phyloP scores from a whole-genome alignment of 2,888 invertebrate genomes.

The Tiliacea citrago region DNA sequence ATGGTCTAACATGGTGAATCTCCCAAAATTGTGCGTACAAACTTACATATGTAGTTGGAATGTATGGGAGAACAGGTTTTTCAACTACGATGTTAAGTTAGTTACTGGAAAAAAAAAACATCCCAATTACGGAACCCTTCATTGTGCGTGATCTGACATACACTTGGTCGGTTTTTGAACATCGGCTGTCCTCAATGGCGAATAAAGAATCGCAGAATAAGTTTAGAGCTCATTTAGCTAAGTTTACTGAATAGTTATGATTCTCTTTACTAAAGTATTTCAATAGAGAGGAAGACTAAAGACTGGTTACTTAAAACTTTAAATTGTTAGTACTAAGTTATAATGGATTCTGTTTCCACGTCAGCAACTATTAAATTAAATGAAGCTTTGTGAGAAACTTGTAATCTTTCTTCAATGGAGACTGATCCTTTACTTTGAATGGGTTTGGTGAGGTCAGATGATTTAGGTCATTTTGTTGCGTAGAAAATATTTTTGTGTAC shows the following conservation, averaged over 20 bases:
- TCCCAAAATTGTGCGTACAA: too few relatives aligned
- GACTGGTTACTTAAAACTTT: constrained; percentile 48
- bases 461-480: constrained; percentile 58
- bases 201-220: neutral
- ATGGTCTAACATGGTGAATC: too few relatives aligned
- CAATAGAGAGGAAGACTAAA: constrained; percentile 40
- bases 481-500: constrained; percentile 13
- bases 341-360: constrained; percentile 61
- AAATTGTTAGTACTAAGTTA: constrained; percentile 56
- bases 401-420: constrained; percentile 46
- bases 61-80: too few relatives aligned
- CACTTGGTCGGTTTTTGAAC: too few relatives aligned
- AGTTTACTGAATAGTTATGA: constrained; percentile 12
- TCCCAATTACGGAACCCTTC: too few relatives aligned
- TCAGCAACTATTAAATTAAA: constrained; percentile 54
- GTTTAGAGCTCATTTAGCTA: neutral
- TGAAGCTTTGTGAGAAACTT: constrained; percentile 49
- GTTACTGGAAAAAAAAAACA: too few relatives aligned
- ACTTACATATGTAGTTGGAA: too few relatives aligned
- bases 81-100: too few relatives aligned
- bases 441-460: constrained; percentile 39
- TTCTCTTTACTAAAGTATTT: constrained; percentile 28
- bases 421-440: constrained; percentile 17
- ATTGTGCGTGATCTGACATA: too few relatives aligned
- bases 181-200: neutral